A percentile compares a stretch with the other conserved stretches of the same genome.
phyloP scores from a whole-genome alignment of 2,888 invertebrate species.

The Limnephilus auricula region DNA sequence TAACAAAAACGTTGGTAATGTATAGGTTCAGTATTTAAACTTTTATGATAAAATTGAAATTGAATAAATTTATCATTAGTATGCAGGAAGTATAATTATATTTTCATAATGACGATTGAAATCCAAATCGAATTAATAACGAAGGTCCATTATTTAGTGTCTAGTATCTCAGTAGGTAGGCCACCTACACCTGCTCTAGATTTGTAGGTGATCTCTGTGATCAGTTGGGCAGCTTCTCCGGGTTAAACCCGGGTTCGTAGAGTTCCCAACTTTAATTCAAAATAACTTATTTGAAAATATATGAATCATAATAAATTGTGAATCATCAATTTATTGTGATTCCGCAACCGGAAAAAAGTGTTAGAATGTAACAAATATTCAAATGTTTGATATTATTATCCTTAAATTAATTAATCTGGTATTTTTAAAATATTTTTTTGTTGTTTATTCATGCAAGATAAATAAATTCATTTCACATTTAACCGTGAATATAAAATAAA shows the following conservation, averaged over 20 bases:
- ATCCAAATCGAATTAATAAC: background rate
- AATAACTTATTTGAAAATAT: background rate
- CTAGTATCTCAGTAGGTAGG: background rate
- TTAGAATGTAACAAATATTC: too few species aligned
- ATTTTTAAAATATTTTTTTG: too few species aligned
- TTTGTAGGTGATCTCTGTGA: background rate
- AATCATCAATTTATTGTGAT: background rate
- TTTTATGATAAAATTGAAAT: background rate
- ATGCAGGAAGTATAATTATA: background rate
- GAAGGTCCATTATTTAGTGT: background rate
- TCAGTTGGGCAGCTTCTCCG: background rate
- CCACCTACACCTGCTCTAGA: background rate
- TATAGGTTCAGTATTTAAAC: background rate
- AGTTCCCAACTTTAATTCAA: background rate
- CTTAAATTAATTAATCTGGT: too few species aligned
- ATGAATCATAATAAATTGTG: background rate
- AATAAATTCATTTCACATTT: too few species aligned
- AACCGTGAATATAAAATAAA: too few species aligned
- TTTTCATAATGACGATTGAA: background rate
- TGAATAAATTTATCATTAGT: background rate
- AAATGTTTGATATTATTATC: too few species aligned
- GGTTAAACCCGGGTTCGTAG: background rate
- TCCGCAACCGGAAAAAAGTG: background rate
- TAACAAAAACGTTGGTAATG: background rate
- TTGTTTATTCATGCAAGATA: too few species aligned